Evolutionary conservation across 2,888 invertebrate genomes (phyloP).

Genomic region (Limnephilus rhombicus): DNA sequence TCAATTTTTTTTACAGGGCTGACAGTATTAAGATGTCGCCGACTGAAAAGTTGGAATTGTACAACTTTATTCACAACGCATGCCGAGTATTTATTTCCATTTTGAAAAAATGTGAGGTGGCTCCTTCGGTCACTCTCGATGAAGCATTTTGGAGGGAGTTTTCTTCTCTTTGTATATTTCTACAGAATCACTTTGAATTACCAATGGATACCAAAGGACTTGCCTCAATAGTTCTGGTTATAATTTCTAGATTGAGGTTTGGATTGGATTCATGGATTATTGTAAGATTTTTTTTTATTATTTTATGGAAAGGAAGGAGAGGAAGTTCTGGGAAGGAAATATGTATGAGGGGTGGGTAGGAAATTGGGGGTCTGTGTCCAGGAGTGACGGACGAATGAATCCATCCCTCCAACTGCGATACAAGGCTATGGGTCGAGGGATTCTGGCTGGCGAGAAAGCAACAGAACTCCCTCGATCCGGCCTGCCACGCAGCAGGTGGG

Average conservation of each 20-base stretch:
- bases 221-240: slow-evolving; percentile 74
- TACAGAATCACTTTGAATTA: slow-evolving; percentile 71
- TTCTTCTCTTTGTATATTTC: slow-evolving; percentile 25
- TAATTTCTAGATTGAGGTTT: slow-evolving; percentile 70
- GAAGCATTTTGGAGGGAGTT: slow-evolving; percentile 67
- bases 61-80: slow-evolving; percentile 71
- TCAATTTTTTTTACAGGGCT: slow-evolving; percentile 49
- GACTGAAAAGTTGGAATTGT: slow-evolving; percentile 64
- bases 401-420: too few species aligned
- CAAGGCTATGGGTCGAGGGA: too few species aligned
- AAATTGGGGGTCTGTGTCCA: too few species aligned
- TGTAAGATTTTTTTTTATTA: slow-evolving; percentile 53
- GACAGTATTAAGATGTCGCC: slow-evolving; percentile 65
- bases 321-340: too few species aligned
- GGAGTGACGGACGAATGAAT: too few species aligned
- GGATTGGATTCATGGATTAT: slow-evolving; percentile 62
- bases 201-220: slow-evolving; percentile 78
- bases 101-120: slow-evolving; percentile 70
- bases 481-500: too few species aligned
- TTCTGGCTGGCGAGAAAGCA: too few species aligned
- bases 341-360: too few species aligned
- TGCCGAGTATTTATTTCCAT: slow-evolving; percentile 71
- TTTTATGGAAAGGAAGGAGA: too few species aligned
- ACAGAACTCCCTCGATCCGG: too few species aligned
- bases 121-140: slow-evolving; percentile 52